Evolutionary conservation across 2,888 invertebrate species (phyloP).

Genomic region (Athripsodes cinereus): DNA sequence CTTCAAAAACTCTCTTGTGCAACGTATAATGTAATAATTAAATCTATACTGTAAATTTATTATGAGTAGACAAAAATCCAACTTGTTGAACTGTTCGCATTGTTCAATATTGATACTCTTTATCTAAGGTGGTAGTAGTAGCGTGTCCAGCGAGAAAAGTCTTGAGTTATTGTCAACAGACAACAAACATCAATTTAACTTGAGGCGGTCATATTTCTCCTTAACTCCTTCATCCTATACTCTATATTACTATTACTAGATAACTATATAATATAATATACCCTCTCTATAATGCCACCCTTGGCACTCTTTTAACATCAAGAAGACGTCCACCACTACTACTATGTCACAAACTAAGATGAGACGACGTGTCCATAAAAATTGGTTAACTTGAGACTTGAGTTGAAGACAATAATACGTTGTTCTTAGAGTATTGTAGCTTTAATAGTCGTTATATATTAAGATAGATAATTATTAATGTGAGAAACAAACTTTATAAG

Average conservation of each 20-base stretch:
- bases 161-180: slow-evolving; percentile 26
- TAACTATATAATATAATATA: too few relatives aligned
- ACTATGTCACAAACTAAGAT: background rate
- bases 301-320: background rate
- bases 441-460: too few relatives aligned
- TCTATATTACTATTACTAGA: too few relatives aligned
- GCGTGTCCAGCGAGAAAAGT: slow-evolving; percentile 8
- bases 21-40: too few relatives aligned
- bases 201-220: slow-evolving; percentile 24
- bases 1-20: too few relatives aligned
- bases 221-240: background rate
- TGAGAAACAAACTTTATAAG: too few relatives aligned
- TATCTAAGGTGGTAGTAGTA: background rate
- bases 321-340: background rate
- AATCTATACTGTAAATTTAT: too few relatives aligned
- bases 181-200: slow-evolving; percentile 26
- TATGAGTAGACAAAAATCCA: background rate
- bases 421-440: too few relatives aligned
- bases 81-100: background rate
- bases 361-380: slow-evolving; percentile 2
- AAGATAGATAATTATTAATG: too few relatives aligned
- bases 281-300: slow-evolving; percentile 5
- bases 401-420: too few relatives aligned
- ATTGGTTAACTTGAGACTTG: background rate
- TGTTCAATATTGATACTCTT: background rate